A percentile compares a stretch with the other conserved stretches of the same genome.
Conservation (phyloP, 2,888 invertebrate species). For the Chloromyia formosa region DNA sequence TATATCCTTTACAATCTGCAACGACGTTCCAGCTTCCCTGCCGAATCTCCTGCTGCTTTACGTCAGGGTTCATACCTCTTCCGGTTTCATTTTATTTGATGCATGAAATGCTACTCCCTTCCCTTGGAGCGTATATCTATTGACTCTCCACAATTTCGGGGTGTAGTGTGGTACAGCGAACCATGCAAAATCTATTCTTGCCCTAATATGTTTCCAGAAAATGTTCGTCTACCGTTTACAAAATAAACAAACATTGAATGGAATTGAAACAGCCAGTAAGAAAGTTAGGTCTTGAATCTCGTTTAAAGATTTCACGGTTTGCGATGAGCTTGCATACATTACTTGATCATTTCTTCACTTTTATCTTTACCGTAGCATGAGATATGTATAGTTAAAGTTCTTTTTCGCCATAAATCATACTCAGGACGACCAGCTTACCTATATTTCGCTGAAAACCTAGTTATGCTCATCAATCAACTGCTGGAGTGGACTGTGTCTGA, state of each 20-base stretch:
- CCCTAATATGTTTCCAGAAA: not conserved
- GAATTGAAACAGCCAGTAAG: too few species aligned
- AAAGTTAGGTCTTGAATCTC: too few species aligned
- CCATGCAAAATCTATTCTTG: conserved; percentile 20
- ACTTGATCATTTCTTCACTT: too few species aligned
- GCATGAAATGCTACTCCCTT: conserved; percentile 18
- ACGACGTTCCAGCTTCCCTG: conserved; percentile 1
- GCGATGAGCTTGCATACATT: too few species aligned
- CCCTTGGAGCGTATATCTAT: not conserved
- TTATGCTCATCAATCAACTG: conserved; percentile 8
- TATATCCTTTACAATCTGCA: conserved; percentile 8
- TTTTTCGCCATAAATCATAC: not conserved
- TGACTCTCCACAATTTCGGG: conserved; percentile 5
- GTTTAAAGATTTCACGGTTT: too few species aligned
- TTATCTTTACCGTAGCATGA: too few species aligned
- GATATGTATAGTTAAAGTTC: too few species aligned
- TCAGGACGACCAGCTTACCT: not conserved
- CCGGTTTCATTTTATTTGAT: conserved; percentile 13
- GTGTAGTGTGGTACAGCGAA: not conserved
- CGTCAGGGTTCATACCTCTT: conserved; percentile 12
- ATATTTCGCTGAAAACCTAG: not conserved
- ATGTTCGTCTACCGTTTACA: too few species aligned
- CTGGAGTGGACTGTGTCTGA: conserved; percentile 2
- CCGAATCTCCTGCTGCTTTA: conserved; percentile 20
- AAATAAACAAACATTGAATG: too few species aligned